Evolutionary conservation across 2,797 vertebrate species (phyloP), one percentile per base, ranked within the genome.

Genomic region (Pipistrellus pygmaeus): DNA sequence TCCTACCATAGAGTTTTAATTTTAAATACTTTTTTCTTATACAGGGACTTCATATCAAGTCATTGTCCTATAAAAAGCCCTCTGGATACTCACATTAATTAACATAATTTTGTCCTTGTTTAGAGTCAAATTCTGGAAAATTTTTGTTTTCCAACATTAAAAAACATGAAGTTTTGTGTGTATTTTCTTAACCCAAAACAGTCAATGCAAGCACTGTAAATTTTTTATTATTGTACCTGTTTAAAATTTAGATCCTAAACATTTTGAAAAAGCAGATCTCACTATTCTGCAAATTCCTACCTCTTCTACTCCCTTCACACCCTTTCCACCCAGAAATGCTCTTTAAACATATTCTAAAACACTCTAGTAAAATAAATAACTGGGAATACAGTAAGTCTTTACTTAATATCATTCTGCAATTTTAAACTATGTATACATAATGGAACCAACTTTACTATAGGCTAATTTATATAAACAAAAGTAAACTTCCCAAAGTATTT

Each of bases 161-260:
- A 84, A 87, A 77, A 53, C 32, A 76, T 41, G 6, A 69, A 76
- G 41, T 9, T 55, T 69, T 78, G 38, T 44, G 9, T 64, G 25
- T 57, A 64, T 80, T 14, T 87, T 48, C 72, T 55, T 60, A 51
- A 68, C 3, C 13, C 35, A 46, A 92, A 1, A 81, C 8, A 71
- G 51, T 66, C 35, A 72, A 15, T 66, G n/a, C 20, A 91, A 86
- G 44, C 64, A 18, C 21, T 55, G 11, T 18, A 78, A 78, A n/a
- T 13, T 53, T 73, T 64, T 81, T 78, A 60, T 82, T 71, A 60
- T 3, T 60, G 10, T 76, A 88, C 41, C 66, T 13, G 32, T 66
- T 91, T 88, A 80, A 94, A 91, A 60, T 95, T 80, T 57, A 69
- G 80, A 66, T 53, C 38, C 48, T 80, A 75, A 81, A 91, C 4